A percentile compares a stretch with the other conserved stretches of the same genome.
Evolutionary conservation across 2,113 vertebrate species (phyloP).

Genomic region (Leucopternis melanops): DNA sequence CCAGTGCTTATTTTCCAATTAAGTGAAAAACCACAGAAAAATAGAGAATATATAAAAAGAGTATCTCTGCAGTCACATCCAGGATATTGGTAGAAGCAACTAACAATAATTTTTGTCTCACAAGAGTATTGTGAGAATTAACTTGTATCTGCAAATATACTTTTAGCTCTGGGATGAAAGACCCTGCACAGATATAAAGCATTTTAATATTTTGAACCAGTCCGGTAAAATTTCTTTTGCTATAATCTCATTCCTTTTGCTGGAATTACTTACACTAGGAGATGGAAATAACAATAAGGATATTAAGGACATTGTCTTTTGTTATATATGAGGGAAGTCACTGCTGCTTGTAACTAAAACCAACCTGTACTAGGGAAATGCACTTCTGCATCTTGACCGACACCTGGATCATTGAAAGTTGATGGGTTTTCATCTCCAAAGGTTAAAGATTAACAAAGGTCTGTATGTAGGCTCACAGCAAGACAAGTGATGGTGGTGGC

Average conservation of each 20-base stretch:
- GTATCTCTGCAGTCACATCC: neutral
- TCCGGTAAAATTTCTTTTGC: neutral
- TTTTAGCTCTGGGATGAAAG: neutral
- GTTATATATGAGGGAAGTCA: neutral
- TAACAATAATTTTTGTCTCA: neutral
- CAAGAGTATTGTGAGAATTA: neutral
- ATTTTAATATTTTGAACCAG: neutral
- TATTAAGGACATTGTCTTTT: neutral
- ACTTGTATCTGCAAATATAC: neutral
- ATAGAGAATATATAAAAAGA: neutral
- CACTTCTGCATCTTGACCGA: neutral
- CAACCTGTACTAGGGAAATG: neutral
- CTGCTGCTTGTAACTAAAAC: neutral
- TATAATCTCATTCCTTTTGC: neutral
- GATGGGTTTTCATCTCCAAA: neutral
- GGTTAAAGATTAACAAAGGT: neutral
- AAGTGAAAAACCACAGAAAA: conserved; percentile 14
- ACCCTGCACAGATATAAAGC: neutral
- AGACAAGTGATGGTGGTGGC: neutral
- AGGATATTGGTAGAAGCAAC: conserved; percentile 6
- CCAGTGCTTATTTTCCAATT: conserved; percentile 37
- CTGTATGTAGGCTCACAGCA: neutral
- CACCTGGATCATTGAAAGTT: neutral
- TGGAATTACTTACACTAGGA: neutral
- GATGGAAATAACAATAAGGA: neutral